phyloP scores from a whole-genome alignment of 37 sponge, comb jelly and placozoan genomes.

The Cladorhizidae sp. region DNA sequence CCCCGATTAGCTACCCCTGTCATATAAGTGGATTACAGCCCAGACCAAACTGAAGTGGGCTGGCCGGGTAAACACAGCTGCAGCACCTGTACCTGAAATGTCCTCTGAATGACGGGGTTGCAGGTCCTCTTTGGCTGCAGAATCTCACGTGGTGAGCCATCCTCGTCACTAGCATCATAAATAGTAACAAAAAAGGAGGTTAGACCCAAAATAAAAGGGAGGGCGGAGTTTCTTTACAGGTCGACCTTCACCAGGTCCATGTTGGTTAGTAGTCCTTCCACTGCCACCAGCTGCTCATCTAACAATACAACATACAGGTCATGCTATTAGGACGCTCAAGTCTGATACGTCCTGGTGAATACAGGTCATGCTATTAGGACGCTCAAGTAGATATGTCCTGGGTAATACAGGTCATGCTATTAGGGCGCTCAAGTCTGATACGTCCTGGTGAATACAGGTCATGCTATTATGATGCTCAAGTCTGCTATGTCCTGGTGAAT shows the following conservation, averaged over 20 bases:
- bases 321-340: not conserved
- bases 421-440: too few species aligned
- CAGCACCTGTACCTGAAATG: conserved; percentile 59
- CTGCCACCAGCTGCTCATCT: conserved; percentile 73
- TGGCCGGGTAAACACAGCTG: too few species aligned
- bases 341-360: too few species aligned
- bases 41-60: too few species aligned
- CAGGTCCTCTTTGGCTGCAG: conserved; percentile 68
- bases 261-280: conserved; percentile 74
- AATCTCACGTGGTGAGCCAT: conserved; percentile 63
- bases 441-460: too few species aligned
- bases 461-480: too few species aligned
- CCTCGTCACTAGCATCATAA: conserved; percentile 54
- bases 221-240: conserved; percentile 13
- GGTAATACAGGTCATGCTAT: too few species aligned
- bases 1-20: too few species aligned
- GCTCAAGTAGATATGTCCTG: too few species aligned
- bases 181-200: not conserved
- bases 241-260: conserved; percentile 84
- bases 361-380: not conserved
- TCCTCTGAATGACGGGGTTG: conserved; percentile 85
- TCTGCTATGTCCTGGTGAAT: too few species aligned
- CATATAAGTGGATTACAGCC: not conserved
- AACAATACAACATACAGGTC: not conserved
- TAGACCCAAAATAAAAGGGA: not conserved